Conservation (phyloP, 2,797 vertebrate genomes). For the Dryobates pubescens region DNA sequence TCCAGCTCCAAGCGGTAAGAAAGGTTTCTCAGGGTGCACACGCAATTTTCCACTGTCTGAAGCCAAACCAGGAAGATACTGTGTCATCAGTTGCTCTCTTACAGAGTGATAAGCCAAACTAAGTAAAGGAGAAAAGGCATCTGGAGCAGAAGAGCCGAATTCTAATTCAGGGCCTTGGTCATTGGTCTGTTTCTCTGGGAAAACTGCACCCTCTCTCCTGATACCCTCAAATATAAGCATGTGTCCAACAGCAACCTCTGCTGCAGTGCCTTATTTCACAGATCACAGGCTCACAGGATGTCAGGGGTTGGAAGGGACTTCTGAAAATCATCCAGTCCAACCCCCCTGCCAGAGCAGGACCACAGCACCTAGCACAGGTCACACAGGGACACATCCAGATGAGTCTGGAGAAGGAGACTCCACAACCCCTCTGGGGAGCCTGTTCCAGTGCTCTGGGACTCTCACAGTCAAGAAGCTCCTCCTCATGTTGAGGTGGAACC, state of each 20-base stretch:
- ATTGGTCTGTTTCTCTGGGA: background rate
- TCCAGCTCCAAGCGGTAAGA: conserved; percentile 96
- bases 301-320: too few relatives aligned
- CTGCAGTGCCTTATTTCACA: background rate
- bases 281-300: too few relatives aligned
- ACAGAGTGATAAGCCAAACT: background rate
- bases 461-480: too few relatives aligned
- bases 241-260: background rate
- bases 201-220: background rate
- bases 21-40: conserved; percentile 96
- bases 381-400: too few relatives aligned
- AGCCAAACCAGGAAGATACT: conserved; percentile 25
- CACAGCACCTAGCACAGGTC: too few relatives aligned
- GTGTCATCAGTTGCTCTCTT: background rate
- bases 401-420: too few relatives aligned
- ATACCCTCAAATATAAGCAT: background rate
- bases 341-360: too few relatives aligned
- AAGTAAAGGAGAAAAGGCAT: background rate
- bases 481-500: too few relatives aligned
- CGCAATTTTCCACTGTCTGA: conserved; percentile 99
- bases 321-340: too few relatives aligned
- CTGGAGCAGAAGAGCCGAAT: background rate
- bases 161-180: background rate
- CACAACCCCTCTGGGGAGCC: too few relatives aligned
- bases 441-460: too few relatives aligned